Conservation (phyloP, 2,888 invertebrate genomes). For the Caenorhabditis sp. region DNA sequence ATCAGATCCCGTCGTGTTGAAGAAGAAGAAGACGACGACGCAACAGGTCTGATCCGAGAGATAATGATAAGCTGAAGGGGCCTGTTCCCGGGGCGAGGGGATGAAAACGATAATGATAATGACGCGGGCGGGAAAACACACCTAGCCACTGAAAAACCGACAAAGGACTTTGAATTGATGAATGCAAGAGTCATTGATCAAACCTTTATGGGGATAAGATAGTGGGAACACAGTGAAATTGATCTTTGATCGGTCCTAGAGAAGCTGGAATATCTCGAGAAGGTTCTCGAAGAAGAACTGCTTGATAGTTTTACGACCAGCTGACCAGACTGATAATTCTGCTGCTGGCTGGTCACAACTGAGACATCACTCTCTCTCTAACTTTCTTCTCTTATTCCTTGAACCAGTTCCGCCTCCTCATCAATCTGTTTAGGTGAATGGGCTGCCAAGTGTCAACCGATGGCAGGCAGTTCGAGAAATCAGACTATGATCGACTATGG, state of each 20-base stretch:
- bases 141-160: slow-evolving; percentile 50
- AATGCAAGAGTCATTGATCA: slow-evolving; percentile 37
- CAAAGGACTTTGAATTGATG: slow-evolving; percentile 22
- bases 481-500: slow-evolving; percentile 56
- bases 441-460: slow-evolving; percentile 63
- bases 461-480: slow-evolving; percentile 54
- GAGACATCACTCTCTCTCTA: not conserved
- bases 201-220: slow-evolving; percentile 27
- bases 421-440: slow-evolving; percentile 49
- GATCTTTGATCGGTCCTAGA: slow-evolving; percentile 7
- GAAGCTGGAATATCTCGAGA: not conserved
- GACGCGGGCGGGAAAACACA: slow-evolving; percentile 45
- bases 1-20: slow-evolving; percentile 40
- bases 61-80: slow-evolving; percentile 54
- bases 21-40: slow-evolving; percentile 51
- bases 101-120: slow-evolving; percentile 38
- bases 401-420: slow-evolving; percentile 23
- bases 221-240: slow-evolving; percentile 1
- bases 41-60: slow-evolving; percentile 56
- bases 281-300: no score
- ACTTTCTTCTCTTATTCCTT: not conserved
- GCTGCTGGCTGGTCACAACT: no score
- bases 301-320: not conserved
- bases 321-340: no score
- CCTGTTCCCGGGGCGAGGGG: slow-evolving; percentile 54